Percentiles rank a stretch among this genome's conserved stretches.
These are phyloP conservation scores for Tapirus indicus DNA, from an alignment of 2,797 vertebrate species.

Conservation along the genomic window DNA sequence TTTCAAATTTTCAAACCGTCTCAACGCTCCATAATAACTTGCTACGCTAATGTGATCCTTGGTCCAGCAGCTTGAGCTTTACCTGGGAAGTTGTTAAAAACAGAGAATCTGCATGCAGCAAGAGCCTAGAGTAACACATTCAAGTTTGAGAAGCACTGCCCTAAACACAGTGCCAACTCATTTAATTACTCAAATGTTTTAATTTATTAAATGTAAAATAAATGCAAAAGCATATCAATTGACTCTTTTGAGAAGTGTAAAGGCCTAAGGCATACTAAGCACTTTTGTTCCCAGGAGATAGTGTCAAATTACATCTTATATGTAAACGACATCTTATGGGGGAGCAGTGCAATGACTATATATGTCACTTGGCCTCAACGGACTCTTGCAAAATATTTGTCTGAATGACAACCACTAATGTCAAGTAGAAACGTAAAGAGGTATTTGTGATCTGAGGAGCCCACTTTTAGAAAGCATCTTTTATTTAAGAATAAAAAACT, in stretches of 20 bases:
- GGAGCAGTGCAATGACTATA: neutral
- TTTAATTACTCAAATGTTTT: conserved; percentile 1
- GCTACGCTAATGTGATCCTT: neutral
- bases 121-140: neutral
- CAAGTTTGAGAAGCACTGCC: neutral
- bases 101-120: neutral
- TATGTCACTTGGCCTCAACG: neutral
- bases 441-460: neutral
- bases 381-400: neutral
- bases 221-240: neutral
- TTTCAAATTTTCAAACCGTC: neutral
- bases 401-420: neutral
- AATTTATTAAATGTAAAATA: conserved; percentile 26
- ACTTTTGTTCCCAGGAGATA: neutral
- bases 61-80: neutral
- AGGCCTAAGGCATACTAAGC: neutral
- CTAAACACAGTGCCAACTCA: neutral
- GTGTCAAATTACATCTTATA: neutral
- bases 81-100: neutral
- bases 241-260: neutral
- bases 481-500: neutral
- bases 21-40: neutral
- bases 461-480: neutral
- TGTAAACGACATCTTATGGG: neutral
- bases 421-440: neutral